Evolutionary conservation across 2,888 invertebrate genomes (phyloP).

Genomic region (Heliothis peltigera): DNA sequence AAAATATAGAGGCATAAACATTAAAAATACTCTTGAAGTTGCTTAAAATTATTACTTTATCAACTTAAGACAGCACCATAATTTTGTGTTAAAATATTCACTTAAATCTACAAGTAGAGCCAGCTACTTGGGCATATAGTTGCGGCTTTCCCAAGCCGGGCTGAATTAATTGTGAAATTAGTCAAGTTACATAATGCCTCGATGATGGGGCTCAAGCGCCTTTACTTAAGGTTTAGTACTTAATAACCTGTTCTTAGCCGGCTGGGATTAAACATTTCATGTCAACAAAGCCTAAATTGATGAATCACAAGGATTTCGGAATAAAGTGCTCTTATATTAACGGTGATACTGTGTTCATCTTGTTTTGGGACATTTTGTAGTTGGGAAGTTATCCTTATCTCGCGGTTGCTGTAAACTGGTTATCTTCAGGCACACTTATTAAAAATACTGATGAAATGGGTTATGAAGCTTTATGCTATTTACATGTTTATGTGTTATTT

Average conservation of each 20-base stretch:
- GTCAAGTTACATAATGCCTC: constrained; percentile 65
- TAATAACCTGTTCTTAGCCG: constrained; percentile 70
- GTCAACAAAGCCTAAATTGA: constrained; percentile 58
- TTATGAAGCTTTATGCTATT: too few relatives aligned
- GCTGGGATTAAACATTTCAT: constrained; percentile 62
- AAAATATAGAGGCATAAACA: too few relatives aligned
- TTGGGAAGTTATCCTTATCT: constrained; percentile 6
- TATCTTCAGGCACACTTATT: too few relatives aligned
- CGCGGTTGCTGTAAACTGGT: too few relatives aligned
- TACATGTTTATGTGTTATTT: too few relatives aligned
- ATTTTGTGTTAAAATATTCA: constrained; percentile 45
- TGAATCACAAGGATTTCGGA: constrained; percentile 44
- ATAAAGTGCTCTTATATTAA: constrained; percentile 26
- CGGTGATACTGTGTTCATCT: constrained; percentile 16
- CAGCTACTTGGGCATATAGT: constrained; percentile 55
- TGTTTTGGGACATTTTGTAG: constrained; percentile 11
- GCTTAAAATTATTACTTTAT: constrained; percentile 14
- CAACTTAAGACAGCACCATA: constrained; percentile 12
- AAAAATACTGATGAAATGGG: too few relatives aligned
- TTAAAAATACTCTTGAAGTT: constrained; percentile 2
- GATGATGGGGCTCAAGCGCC: constrained; percentile 62
- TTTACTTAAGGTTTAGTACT: constrained; percentile 71
- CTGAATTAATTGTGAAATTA: constrained; percentile 70
- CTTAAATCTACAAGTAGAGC: constrained; percentile 29
- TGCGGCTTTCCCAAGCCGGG: constrained; percentile 58